These are phyloP conservation scores for Alexandromys fortis DNA, from an alignment of 2,113 vertebrate species.

Conservation along the genomic window DNA sequence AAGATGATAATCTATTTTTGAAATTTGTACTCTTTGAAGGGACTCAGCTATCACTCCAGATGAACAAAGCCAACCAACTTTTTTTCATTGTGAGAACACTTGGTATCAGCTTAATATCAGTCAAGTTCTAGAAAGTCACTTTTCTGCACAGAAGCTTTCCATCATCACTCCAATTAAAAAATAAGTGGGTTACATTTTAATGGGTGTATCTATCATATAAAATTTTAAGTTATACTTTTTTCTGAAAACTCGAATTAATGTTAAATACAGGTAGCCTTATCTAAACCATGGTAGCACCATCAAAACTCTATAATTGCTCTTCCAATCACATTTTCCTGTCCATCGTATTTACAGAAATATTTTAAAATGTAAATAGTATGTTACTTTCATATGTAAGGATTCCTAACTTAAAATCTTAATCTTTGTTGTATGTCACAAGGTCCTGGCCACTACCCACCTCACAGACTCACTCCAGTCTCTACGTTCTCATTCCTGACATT, in stretches of 20 bases:
- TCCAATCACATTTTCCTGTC: background rate
- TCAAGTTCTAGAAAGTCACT: conserved; percentile 6
- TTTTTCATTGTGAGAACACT: conserved; percentile 59
- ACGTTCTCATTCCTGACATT: background rate
- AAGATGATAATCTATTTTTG: conserved; percentile 56
- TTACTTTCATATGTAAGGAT: no score
- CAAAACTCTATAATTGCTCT: background rate
- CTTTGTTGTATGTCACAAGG: rapidly evolving
- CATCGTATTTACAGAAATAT: background rate
- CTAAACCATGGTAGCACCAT: rapidly evolving
- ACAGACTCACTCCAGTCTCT: background rate
- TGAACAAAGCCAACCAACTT: conserved; percentile 66
- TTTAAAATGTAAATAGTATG: background rate
- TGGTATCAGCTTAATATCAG: background rate
- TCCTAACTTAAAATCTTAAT: background rate
- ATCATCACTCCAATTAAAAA: background rate
- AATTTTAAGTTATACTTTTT: background rate
- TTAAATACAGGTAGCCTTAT: background rate
- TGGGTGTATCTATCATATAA: background rate
- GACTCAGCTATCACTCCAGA: conserved; percentile 48
- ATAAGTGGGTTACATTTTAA: background rate
- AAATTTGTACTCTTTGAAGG: conserved; percentile 69
- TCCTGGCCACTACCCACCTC: rapidly evolving
- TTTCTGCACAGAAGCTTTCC: background rate
- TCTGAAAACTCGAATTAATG: background rate